A percentile compares a stretch with the other conserved stretches of the same genome.
These are phyloP conservation scores for Aplidium turbinatum DNA, from an alignment of 23 tunicate genomes.

Conservation along the genomic window DNA sequence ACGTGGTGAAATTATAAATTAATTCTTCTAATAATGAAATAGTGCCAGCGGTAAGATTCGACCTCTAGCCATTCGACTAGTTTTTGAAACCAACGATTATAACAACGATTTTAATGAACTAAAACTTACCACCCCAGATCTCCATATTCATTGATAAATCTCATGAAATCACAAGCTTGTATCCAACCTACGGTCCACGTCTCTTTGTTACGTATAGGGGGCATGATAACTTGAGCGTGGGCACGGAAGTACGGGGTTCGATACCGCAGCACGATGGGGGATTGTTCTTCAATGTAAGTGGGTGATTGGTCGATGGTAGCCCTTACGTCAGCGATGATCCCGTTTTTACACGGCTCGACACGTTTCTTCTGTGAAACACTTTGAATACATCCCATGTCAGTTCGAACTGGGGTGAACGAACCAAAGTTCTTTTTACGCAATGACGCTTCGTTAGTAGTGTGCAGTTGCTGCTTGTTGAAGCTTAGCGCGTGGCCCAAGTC, in stretches of 20 bases:
- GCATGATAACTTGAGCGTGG: constrained; percentile 90
- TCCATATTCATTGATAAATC: constrained; percentile 96
- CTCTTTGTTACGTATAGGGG: constrained; percentile 89
- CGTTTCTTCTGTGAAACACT: constrained; percentile 79
- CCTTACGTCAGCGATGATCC: constrained; percentile 71
- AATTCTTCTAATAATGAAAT: too few species aligned
- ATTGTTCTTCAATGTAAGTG: constrained; percentile 82
- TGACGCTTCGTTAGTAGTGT: neutral
- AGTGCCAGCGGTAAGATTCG: too few species aligned
- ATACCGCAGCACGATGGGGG: constrained; percentile 90
- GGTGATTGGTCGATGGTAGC: constrained; percentile 91
- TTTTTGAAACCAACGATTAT: too few species aligned
- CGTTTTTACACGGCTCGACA: constrained; percentile 76
- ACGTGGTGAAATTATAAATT: too few species aligned
- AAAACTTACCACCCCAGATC: constrained; percentile 85
- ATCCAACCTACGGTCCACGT: constrained; percentile 99
- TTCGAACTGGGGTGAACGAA: neutral
- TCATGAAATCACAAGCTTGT: constrained; percentile 98
- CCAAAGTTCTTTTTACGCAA: neutral
- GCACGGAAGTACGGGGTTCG: constrained; percentile 98
- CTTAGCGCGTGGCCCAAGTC: too few species aligned
- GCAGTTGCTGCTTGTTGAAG: neutral
- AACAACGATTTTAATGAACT: too few species aligned
- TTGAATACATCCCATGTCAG: constrained; percentile 94
- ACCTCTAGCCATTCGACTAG: too few species aligned